These are phyloP conservation scores for Diprion similis DNA, from an alignment of 1,140 invertebrate genomes.

Conservation along the genomic window DNA sequence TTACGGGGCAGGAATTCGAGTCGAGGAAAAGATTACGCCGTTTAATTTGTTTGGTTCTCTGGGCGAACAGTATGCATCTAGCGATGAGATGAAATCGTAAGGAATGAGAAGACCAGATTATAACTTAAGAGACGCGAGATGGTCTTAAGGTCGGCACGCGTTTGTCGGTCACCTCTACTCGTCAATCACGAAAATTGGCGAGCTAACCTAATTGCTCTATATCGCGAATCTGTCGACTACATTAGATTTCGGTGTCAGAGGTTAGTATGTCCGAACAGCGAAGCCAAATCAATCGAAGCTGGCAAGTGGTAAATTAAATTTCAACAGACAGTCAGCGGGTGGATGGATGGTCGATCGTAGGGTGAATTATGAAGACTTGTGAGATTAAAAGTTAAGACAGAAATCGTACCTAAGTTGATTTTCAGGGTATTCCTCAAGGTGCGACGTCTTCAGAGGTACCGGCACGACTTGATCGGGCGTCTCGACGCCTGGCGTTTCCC, in stretches of 20 bases:
- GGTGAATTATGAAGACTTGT: conserved; percentile 21
- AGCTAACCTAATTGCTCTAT: conserved; percentile 4
- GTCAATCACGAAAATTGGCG: conserved; percentile 8
- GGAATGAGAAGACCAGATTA: neutral
- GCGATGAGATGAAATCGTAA: too few species aligned
- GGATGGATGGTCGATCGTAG: conserved; percentile 12
- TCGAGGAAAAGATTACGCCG: too few species aligned
- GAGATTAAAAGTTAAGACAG: conserved; percentile 26
- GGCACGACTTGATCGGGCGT: conserved; percentile 50
- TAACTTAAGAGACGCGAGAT: neutral
- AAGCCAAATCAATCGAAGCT: conserved; percentile 30
- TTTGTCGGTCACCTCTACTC: conserved; percentile 11
- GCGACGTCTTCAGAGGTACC: conserved; percentile 52
- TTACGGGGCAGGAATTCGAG: too few species aligned
- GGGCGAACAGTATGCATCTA: too few species aligned
- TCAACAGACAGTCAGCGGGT: conserved; percentile 2
- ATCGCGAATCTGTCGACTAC: neutral
- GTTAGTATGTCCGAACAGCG: conserved; percentile 35
- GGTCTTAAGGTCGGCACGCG: conserved; percentile 1
- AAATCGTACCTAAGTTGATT: conserved; percentile 48
- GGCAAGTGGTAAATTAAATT: neutral
- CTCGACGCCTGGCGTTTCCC: conserved; percentile 33
- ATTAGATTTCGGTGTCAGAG: conserved; percentile 27
- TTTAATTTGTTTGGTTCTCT: too few species aligned
- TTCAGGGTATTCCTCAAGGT: conserved; percentile 47